Evolutionary conservation across 2,888 invertebrate species (phyloP).

Genomic region (Callinectes sapidus): DNA sequence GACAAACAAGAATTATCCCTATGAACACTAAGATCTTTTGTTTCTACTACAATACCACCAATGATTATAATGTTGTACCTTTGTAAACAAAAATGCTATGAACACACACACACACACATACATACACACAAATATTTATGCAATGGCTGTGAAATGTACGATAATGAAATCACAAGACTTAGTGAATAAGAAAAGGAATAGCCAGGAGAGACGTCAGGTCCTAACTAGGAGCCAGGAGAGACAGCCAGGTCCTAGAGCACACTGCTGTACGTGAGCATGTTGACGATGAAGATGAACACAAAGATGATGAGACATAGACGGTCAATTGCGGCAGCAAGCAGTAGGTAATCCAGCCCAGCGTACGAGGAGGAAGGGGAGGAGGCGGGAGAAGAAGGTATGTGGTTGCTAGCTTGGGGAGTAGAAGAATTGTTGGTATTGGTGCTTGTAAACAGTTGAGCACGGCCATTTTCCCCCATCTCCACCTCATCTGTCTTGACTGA

Average conservation of each 20-base stretch:
- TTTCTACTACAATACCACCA: neutral
- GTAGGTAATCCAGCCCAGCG: conserved; percentile 61
- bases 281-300: conserved; percentile 56
- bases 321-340: conserved; percentile 65
- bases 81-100: neutral
- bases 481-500: conserved; percentile 63
- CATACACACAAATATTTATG: neutral
- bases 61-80: neutral
- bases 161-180: neutral
- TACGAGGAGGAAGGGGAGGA: conserved; percentile 5
- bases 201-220: neutral
- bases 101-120: conserved; percentile 3
- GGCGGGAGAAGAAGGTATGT: conserved; percentile 1
- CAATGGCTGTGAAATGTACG: neutral
- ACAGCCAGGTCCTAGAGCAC: neutral
- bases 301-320: conserved; percentile 64
- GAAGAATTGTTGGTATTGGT: neutral
- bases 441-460: conserved; percentile 34
- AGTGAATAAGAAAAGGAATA: neutral
- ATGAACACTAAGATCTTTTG: neutral
- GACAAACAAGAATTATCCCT: no score
- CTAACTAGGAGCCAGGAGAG: no score
- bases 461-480: conserved; percentile 53
- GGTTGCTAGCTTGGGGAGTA: conserved; percentile 5
- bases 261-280: conserved; percentile 51